phyloP scores from a whole-genome alignment of 2,797 vertebrate species.

The Tadarida brasiliensis region DNA sequence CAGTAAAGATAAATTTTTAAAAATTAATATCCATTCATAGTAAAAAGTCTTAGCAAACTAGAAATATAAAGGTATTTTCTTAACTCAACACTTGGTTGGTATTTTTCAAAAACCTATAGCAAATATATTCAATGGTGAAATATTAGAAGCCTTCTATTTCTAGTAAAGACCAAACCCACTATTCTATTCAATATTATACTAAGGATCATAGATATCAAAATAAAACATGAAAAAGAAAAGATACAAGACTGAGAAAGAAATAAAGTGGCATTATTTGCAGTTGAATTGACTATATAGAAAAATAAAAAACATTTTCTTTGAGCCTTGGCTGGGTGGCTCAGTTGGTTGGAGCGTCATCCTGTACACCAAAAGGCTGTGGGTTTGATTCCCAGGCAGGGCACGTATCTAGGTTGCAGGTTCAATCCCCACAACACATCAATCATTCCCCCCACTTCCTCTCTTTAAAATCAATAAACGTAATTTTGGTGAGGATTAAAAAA shows the following conservation, averaged over 20 bases:
- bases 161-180: not conserved
- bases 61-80: slow-evolving; percentile 33
- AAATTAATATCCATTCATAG: not conserved
- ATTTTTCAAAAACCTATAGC: not conserved
- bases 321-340: no score
- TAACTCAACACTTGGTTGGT: slow-evolving; percentile 31
- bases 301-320: not conserved
- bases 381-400: no score
- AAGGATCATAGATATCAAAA: not conserved
- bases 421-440: no score
- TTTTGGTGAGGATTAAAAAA: not conserved
- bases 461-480: no score
- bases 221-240: not conserved
- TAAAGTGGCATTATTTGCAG: not conserved
- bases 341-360: no score
- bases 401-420: no score
- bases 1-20: no score
- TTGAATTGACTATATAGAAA: not conserved
- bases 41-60: slow-evolving; percentile 32
- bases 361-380: no score
- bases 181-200: not conserved
- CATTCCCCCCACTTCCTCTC: no score
- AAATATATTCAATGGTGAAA: not conserved
- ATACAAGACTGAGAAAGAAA: not conserved
- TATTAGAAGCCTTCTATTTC: not conserved